phyloP scores from a whole-genome alignment of 2,113 vertebrate genomes.

The Trematomus loennbergii region DNA sequence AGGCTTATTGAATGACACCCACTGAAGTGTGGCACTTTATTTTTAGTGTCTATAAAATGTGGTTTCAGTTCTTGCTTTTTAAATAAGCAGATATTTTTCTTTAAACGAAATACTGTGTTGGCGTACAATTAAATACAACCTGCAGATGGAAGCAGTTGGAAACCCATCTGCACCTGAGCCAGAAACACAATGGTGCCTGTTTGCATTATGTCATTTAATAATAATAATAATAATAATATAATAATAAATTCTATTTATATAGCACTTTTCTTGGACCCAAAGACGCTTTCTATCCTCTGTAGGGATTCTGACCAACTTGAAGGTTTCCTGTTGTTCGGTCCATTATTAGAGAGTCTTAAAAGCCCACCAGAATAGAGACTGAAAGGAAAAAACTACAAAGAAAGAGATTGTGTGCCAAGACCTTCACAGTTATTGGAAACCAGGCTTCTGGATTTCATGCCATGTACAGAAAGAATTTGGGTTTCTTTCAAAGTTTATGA shows the following conservation, averaged over 20 bases:
- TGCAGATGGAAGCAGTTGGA: background rate
- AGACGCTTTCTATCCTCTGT: background rate
- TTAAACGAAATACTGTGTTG: background rate
- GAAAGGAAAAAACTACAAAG: background rate
- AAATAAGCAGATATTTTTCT: background rate
- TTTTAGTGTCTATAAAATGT: background rate
- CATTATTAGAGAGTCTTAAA: background rate
- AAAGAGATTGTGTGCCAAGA: background rate
- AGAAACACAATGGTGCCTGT: no score
- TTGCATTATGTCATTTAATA: background rate
- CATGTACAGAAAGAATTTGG: conserved; percentile 16
- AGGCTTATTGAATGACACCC: conserved; percentile 14
- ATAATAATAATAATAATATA: no score
- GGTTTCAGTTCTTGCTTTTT: background rate
- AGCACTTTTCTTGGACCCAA: no score
- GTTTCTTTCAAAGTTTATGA: conserved; percentile 26
- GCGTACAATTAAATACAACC: background rate
- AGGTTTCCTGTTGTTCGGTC: background rate
- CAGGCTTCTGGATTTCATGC: background rate
- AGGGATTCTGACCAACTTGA: background rate
- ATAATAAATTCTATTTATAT: no score
- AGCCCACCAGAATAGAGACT: background rate
- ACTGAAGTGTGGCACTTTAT: conserved; percentile 2
- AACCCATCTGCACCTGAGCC: background rate
- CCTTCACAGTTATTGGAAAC: background rate